Evolutionary conservation across 2,113 vertebrate species (phyloP).

Genomic region (Leiothrix lutea): DNA sequence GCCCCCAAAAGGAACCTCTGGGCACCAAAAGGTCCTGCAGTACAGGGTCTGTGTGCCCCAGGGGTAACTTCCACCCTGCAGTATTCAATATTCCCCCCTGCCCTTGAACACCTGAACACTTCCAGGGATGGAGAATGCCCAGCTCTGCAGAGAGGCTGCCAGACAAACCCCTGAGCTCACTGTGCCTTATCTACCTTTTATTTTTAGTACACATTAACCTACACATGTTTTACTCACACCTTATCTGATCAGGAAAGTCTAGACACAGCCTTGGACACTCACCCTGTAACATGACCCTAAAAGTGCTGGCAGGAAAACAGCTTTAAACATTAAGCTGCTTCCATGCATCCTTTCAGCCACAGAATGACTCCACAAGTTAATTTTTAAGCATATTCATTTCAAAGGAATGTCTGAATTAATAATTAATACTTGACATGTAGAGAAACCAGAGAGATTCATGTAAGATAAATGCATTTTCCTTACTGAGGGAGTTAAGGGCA

Average conservation of each 20-base stretch:
- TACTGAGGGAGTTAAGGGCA: background rate
- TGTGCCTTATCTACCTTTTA: background rate
- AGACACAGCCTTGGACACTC: background rate
- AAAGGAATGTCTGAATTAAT: slow-evolving; percentile 55
- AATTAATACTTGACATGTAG: background rate
- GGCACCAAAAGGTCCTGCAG: background rate
- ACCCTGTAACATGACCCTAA: background rate
- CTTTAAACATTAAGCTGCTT: slow-evolving; percentile 8
- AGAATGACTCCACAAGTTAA: slow-evolving; percentile 34
- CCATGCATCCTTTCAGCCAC: background rate
- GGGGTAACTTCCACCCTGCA: background rate
- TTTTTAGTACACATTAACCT: background rate
- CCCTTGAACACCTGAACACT: background rate
- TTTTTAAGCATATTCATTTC: slow-evolving; percentile 47
- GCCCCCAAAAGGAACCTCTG: background rate
- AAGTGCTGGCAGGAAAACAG: background rate
- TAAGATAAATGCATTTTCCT: background rate
- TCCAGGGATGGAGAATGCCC: background rate
- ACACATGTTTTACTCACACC: background rate
- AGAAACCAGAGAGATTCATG: background rate
- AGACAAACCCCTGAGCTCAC: background rate
- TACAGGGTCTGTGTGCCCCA: fast-evolving
- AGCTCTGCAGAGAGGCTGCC: background rate
- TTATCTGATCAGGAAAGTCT: slow-evolving; percentile 12
- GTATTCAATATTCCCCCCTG: background rate